Percentiles rank a stretch among this genome's conserved stretches.
These are phyloP conservation scores for Crossocerus cetratus DNA, from an alignment of 2,888 invertebrate species.

Conservation along the genomic window DNA sequence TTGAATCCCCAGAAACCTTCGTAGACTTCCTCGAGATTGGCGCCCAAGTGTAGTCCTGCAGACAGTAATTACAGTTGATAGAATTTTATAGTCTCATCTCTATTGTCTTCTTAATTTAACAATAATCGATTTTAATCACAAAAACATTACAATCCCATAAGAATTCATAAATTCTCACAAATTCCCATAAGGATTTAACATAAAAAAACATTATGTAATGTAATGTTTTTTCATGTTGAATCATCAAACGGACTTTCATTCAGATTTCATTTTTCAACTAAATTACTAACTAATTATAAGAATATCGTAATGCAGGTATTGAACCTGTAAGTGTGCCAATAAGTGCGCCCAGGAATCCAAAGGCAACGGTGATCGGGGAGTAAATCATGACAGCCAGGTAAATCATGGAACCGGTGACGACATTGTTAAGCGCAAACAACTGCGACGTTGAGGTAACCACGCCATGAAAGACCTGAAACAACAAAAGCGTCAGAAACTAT, in stretches of 20 bases:
- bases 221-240: no score
- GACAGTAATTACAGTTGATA: neutral
- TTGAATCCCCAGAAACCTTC: slow-evolving; percentile 77
- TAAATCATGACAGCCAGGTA: slow-evolving; percentile 75
- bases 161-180: no score
- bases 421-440: slow-evolving; percentile 73
- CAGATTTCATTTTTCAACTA: no score
- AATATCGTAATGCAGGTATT: neutral
- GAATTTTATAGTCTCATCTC: neutral
- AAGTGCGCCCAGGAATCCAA: slow-evolving; percentile 73
- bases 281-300: neutral
- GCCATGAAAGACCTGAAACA: slow-evolving; percentile 73
- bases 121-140: slow-evolving; percentile 8
- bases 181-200: no score
- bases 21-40: slow-evolving; percentile 67
- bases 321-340: slow-evolving; percentile 73
- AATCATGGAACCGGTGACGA: slow-evolving; percentile 71
- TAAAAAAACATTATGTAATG: no score
- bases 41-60: slow-evolving; percentile 32
- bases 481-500: neutral
- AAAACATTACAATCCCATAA: slow-evolving; percentile 41
- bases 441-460: slow-evolving; percentile 75
- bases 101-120: neutral
- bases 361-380: slow-evolving; percentile 74
- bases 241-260: no score